Conservation (phyloP, 2,797 vertebrate species). For the Ptychadena robeensis region DNA sequence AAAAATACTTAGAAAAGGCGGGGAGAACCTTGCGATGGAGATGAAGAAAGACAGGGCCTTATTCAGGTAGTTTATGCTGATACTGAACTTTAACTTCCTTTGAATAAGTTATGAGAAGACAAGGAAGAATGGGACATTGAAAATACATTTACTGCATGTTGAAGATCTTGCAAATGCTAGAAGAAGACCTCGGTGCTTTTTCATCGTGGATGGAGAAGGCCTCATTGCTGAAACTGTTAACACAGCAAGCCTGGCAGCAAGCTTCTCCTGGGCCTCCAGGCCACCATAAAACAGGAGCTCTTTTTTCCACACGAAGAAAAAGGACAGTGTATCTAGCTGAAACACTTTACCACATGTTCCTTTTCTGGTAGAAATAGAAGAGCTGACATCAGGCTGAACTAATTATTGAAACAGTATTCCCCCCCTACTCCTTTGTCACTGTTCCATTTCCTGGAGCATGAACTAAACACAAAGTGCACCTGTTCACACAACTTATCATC, state of each 20-base stretch:
- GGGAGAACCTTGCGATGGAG: neutral
- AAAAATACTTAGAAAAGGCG: conserved; percentile 3
- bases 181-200: conserved; percentile 38
- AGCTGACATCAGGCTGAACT: conserved; percentile 54
- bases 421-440: conserved; percentile 23
- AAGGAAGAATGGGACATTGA: conserved; percentile 3
- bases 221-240: conserved; percentile 66
- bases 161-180: conserved; percentile 39
- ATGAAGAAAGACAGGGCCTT: neutral
- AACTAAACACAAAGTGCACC: neutral
- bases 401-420: conserved; percentile 38
- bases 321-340: conserved; percentile 73
- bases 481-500: neutral
- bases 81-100: conserved; percentile 45
- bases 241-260: conserved; percentile 67
- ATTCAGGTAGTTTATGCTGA: conserved; percentile 60
- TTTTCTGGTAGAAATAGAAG: conserved; percentile 66
- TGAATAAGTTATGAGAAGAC: conserved; percentile 10
- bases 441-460: neutral
- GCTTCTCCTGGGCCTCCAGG: conserved; percentile 67
- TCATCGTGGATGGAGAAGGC: conserved; percentile 58
- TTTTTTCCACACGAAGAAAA: conserved; percentile 77
- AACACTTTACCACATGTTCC: conserved; percentile 75
- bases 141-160: conserved; percentile 27
- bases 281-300: conserved; percentile 74